Base-by-base conservation (phyloP, 2,113 vertebrate genomes). In the Poeciliopsis occidentalis region DNA sequence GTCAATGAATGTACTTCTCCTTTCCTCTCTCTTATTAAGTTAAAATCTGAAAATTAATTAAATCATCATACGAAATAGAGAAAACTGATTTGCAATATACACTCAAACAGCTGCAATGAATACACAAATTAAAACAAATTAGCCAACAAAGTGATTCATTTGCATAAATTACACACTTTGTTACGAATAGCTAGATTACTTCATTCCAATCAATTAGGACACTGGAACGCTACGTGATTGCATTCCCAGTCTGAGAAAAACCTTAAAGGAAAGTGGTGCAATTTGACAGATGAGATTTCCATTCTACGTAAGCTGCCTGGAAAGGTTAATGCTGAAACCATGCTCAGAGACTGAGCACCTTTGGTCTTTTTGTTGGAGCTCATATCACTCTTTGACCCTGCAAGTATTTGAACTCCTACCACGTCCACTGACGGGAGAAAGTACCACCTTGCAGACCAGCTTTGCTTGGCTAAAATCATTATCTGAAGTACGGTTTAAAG, bases 111-210 rank as follows among this genome's bases (percentile, higher is more conserved):
- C 86, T 81, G 88, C 82, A 86, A 85, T 92, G 86, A 92, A 90
- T 89, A 84, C 84, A 88, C 87, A 83, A 93, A 94, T 95, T 93
- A 93, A 94, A 93, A 93, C 92, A 93, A 92, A 94, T 94, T 94
- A 94, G 90, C 88, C 88, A 93, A 94, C 92, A 95, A 94, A 94
- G 93, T 93, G 89, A 92, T 78, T 94, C 92, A 94, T 95, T 94
- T 94, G 89, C 95, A 95, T 95, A 94, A 92, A 95, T 95, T 95
- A 95, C 93, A 95, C 93, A 95, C 87, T 84, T 75, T 83, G 91
- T 95, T 95, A 95, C 10, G 60, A 87, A 84, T 79, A 80, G 86
- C 89, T 91, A 91, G 90, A 92, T 92, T 92, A 88, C 92, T 93
- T 91, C 92, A 93, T 94, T 89, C 79, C 91, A 92, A 94, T 95